Percentiles rank a stretch among this genome's conserved stretches.
phyloP scores from a whole-genome alignment of 2,113 vertebrate species.

The Pipra filicauda region DNA sequence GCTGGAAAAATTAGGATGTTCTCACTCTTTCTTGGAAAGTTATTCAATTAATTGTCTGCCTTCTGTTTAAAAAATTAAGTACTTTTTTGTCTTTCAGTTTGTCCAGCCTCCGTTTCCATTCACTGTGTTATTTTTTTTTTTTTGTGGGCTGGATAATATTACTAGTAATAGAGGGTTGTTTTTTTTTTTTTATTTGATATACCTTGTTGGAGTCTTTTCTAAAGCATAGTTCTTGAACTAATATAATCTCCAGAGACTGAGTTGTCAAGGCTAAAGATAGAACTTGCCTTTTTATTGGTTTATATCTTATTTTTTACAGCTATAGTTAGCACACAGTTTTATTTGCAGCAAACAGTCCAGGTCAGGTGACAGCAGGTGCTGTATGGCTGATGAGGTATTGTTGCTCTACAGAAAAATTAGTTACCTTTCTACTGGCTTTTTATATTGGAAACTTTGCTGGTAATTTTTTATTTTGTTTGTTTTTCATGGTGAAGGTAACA shows the following conservation, averaged over 20 bases:
- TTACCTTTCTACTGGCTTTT: background rate
- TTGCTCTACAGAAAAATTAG: background rate
- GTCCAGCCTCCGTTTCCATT: background rate
- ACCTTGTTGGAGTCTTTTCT: background rate
- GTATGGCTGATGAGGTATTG: background rate
- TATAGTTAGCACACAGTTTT: background rate
- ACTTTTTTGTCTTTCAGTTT: background rate
- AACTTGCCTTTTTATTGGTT: background rate
- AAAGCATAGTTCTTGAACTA: background rate
- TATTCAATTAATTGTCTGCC: background rate
- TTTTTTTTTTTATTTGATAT: background rate
- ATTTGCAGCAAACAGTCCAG: background rate
- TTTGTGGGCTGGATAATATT: background rate
- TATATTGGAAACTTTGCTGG: background rate
- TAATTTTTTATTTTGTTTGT: background rate
- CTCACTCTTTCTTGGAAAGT: background rate
- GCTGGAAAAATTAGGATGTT: background rate
- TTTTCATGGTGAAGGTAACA: background rate
- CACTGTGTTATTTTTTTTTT: background rate
- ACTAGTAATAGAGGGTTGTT: background rate
- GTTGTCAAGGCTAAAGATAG: background rate
- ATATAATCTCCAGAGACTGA: background rate
- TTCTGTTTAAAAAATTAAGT: background rate
- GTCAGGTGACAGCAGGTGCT: background rate
- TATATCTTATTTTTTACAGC: background rate